These are phyloP conservation scores for Spheniscus humboldti DNA, from an alignment of 2,797 vertebrate genomes.

Conservation along the genomic window DNA sequence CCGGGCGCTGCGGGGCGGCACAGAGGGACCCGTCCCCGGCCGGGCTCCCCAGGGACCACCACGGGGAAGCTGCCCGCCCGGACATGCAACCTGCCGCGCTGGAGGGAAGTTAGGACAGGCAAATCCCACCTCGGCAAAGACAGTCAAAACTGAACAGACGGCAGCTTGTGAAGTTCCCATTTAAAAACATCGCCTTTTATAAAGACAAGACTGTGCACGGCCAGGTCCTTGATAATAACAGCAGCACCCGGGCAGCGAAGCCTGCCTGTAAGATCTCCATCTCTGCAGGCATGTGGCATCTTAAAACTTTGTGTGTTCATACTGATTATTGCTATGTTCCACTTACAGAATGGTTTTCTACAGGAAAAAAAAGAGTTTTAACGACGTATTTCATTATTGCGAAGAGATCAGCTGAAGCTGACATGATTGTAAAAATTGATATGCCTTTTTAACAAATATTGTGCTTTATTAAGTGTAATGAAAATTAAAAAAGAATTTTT, in stretches of 20 bases:
- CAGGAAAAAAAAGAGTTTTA: background rate
- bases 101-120: too few species aligned
- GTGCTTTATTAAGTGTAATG: background rate
- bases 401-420: background rate
- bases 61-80: fast-evolving
- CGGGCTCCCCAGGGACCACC: background rate
- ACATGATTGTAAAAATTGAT: background rate
- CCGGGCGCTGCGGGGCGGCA: fast-evolving
- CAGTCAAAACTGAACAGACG: too few species aligned
- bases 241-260: background rate
- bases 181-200: background rate
- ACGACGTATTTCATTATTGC: background rate
- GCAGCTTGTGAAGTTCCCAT: too few species aligned
- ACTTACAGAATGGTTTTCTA: background rate
- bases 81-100: background rate
- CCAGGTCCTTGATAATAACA: too few species aligned
- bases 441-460: background rate
- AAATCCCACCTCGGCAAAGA: background rate
- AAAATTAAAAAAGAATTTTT: background rate
- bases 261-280: background rate
- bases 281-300: fast-evolving
- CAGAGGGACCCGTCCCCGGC: background rate
- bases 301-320: background rate
- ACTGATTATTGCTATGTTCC: background rate
- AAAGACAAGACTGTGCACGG: background rate